phyloP scores from a whole-genome alignment of 2,113 vertebrate genomes.

The Callipepla californica region DNA sequence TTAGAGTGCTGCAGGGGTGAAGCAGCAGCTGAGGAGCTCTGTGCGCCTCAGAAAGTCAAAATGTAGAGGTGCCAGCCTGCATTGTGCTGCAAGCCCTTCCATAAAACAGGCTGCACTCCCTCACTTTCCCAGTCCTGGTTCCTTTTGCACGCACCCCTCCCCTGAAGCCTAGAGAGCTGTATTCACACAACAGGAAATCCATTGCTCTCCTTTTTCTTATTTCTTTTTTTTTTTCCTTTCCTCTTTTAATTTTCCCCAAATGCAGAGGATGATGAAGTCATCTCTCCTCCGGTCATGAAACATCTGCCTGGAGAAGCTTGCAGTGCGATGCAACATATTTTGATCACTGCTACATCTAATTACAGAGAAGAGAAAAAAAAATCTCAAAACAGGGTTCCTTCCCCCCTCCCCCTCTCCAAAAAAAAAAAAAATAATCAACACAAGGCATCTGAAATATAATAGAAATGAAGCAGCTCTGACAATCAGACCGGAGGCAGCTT shows the following conservation, averaged over 20 bases:
- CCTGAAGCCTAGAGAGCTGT: not conserved
- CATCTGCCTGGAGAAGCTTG: conserved; percentile 62
- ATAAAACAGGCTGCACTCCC: not conserved
- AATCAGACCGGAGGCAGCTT: conserved; percentile 24
- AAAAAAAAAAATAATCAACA: not conserved
- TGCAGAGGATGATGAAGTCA: conserved; percentile 60
- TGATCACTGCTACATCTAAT: conserved; percentile 65
- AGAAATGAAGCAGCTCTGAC: conserved; percentile 23
- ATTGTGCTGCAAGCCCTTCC: not conserved
- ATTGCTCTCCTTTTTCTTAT: not conserved
- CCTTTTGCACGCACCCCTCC: not conserved
- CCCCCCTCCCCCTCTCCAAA: not conserved
- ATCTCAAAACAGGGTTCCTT: conserved; percentile 1
- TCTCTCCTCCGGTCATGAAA: conserved; percentile 61
- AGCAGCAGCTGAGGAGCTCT: not conserved
- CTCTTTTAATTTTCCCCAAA: conserved; percentile 53
- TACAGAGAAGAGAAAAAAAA: conserved; percentile 35
- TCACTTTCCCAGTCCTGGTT: not conserved
- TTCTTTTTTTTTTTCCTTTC: not conserved
- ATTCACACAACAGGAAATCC: conserved; percentile 44
- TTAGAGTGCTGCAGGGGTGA: not conserved
- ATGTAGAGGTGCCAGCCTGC: not conserved
- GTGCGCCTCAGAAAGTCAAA: not conserved
- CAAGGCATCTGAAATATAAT: conserved; percentile 39
- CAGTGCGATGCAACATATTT: conserved; percentile 57